Evolutionary conservation across 92 coral and sea anemone genomes (phyloP).

Genomic region (Montipora capitata): DNA sequence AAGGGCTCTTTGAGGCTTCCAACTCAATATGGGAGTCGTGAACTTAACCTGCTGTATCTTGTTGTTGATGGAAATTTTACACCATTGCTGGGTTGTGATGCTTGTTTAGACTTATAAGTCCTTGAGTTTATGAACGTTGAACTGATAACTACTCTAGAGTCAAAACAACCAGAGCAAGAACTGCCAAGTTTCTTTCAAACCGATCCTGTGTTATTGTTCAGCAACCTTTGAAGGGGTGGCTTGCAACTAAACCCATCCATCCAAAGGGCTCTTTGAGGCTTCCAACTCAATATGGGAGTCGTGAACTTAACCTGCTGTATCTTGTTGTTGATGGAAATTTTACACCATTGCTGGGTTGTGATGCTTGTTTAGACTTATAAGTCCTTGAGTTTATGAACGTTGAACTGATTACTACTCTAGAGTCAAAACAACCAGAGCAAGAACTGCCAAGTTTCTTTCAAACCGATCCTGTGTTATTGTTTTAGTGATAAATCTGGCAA

Average conservation of each 20-base stretch:
- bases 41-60: constrained; percentile 58
- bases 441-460: no score
- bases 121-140: constrained; percentile 73
- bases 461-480: no score
- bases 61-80: constrained; percentile 74
- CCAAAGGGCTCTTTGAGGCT: no score
- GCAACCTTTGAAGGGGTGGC: constrained; percentile 10
- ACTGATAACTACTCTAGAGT: constrained; percentile 31
- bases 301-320: no score
- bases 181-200: constrained; percentile 14
- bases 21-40: constrained; percentile 61
- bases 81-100: constrained; percentile 66
- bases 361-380: no score
- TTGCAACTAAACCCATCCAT: no score
- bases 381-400: no score
- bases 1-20: neutral
- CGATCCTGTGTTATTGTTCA: constrained; percentile 52
- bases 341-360: no score
- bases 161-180: neutral
- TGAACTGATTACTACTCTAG: no score
- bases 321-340: no score
- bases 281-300: no score
- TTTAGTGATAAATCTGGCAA: constrained; percentile 62
- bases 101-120: constrained; percentile 68
- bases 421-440: no score